Evolutionary conservation across 2,113 vertebrate genomes (phyloP).

Genomic region (Irena cyanogastra): DNA sequence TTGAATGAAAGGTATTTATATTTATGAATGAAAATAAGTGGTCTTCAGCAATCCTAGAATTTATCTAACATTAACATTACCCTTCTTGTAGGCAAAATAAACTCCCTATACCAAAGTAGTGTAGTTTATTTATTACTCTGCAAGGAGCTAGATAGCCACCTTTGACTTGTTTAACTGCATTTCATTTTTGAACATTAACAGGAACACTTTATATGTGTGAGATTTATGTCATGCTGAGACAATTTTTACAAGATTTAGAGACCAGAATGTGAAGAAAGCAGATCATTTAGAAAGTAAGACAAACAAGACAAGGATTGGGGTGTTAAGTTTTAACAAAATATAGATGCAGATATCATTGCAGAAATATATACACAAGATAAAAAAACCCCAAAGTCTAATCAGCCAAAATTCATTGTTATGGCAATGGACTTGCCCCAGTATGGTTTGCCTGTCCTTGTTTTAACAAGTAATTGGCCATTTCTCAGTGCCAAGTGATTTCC

Average conservation of each 20-base stretch:
- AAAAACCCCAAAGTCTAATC: background rate
- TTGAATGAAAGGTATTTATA: background rate
- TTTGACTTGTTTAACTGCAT: background rate
- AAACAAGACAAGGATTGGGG: background rate
- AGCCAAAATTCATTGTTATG: background rate
- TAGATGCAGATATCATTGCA: background rate
- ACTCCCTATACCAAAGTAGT: background rate
- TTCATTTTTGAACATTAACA: background rate
- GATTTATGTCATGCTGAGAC: background rate
- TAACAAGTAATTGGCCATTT: background rate
- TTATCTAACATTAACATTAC: background rate
- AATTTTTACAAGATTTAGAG: background rate
- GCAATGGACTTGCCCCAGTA: background rate
- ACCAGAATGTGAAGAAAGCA: background rate
- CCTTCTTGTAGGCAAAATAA: background rate
- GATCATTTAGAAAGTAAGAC: background rate
- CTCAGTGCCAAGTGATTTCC: background rate
- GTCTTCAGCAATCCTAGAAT: background rate
- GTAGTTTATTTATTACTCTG: background rate
- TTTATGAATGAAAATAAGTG: background rate
- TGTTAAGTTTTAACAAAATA: background rate
- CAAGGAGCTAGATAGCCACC: background rate
- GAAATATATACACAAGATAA: background rate
- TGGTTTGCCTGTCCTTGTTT: background rate
- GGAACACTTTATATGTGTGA: background rate